Conservation (phyloP, 2,113 vertebrate species). For the Neopipo cinnamomea region DNA sequence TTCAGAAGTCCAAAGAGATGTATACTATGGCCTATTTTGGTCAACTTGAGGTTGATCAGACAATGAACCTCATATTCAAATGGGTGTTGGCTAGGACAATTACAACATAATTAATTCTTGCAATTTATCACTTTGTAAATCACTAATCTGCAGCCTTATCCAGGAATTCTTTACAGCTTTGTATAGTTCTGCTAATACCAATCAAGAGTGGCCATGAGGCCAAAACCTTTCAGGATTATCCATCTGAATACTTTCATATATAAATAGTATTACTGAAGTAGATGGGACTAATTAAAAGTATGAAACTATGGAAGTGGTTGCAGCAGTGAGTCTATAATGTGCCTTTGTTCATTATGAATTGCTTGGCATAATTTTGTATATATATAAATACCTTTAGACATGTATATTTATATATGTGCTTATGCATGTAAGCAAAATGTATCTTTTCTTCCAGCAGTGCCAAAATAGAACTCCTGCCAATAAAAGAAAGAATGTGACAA, state of each 20-base stretch:
- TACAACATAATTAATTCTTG: slow-evolving; percentile 17
- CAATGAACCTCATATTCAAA: neutral
- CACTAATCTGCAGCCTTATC: neutral
- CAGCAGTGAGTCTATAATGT: neutral
- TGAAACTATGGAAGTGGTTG: neutral
- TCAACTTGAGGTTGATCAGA: slow-evolving; percentile 5
- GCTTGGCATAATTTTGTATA: neutral
- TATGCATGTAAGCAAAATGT: neutral
- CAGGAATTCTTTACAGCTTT: neutral
- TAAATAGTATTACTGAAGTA: neutral
- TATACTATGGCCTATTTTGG: slow-evolving; percentile 43
- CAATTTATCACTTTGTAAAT: slow-evolving; percentile 28
- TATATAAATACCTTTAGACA: neutral
- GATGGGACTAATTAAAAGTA: neutral
- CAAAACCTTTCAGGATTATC: neutral
- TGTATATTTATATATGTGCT: neutral
- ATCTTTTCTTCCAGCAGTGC: neutral
- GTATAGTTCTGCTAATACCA: neutral
- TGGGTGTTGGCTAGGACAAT: neutral
- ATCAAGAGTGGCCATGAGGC: neutral
- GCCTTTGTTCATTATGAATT: neutral
- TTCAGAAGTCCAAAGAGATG: neutral
- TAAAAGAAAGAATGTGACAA: neutral
- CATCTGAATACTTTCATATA: neutral
- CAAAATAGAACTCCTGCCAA: neutral